phyloP scores from a whole-genome alignment of 2,113 vertebrate genomes.

The Dermatemys mawii region DNA sequence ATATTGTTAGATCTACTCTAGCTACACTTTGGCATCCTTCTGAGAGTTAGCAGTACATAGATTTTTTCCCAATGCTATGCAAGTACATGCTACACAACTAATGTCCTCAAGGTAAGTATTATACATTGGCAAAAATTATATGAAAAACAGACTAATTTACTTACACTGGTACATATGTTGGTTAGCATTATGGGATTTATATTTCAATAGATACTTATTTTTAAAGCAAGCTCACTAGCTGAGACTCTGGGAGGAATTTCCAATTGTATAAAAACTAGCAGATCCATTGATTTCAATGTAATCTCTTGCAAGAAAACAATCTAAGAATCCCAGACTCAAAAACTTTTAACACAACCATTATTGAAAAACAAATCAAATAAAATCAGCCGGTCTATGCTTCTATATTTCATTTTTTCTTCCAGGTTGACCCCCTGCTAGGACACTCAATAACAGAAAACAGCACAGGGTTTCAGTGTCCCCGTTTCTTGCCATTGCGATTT shows the following conservation, averaged over 20 bases:
- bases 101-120: slow-evolving; percentile 37
- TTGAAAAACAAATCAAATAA: slow-evolving; percentile 74
- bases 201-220: slow-evolving; percentile 21
- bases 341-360: slow-evolving; percentile 76
- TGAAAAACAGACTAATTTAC: background rate
- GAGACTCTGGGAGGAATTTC: slow-evolving; percentile 11
- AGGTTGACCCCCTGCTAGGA: slow-evolving; percentile 71
- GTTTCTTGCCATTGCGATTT: slow-evolving; percentile 70
- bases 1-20: background rate
- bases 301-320: slow-evolving; percentile 59
- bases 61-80: slow-evolving; percentile 24
- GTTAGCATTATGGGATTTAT: background rate
- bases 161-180: background rate
- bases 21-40: slow-evolving; percentile 3
- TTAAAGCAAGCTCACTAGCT: background rate
- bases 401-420: slow-evolving; percentile 56
- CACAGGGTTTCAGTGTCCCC: slow-evolving; percentile 68
- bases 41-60: slow-evolving; percentile 27
- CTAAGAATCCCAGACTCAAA: slow-evolving; percentile 43
- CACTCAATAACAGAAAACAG: slow-evolving; percentile 76
- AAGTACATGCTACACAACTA: slow-evolving; percentile 40
- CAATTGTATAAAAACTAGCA: slow-evolving; percentile 47
- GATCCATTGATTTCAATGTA: slow-evolving; percentile 66
- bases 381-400: slow-evolving; percentile 57
- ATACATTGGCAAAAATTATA: slow-evolving; percentile 34